Evolutionary conservation across 2,113 vertebrate genomes (phyloP), one percentile per base, ranked within the genome.

Genomic region (Smithornis capensis): DNA sequence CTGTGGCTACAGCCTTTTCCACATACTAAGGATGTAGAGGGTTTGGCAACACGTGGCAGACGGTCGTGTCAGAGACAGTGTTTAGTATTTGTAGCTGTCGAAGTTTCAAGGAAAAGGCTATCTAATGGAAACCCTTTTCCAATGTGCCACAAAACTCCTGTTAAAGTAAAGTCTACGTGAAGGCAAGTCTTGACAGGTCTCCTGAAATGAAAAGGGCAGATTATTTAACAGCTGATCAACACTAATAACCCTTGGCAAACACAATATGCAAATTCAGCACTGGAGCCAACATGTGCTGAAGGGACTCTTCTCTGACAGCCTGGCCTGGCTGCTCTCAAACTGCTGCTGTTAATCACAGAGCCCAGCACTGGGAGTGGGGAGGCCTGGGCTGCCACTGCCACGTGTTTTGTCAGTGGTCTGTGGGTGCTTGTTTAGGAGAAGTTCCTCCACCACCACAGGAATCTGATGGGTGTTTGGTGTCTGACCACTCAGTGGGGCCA

Each of bases 201-300:
- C 65, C 93, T 87, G 92, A 95, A 96, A 96, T 92, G 92, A 95
- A 96, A 96, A 96, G 95, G 95, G 95, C 93, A 96, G 90, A 93
- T 96, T 96, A 96, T 96, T 97, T 96, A 96, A 93, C 95, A 96
- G 89, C 94, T 95, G 95, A 97, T 97, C 94, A 96, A 96, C 96
- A 94, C 90, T 97, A 96, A 97, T 97, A 96, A 95, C 93, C 94
- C 90, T 93, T 97, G 92, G 95, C 93, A 96, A 96, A 96, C 65
- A 84, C 94, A 76, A 79, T 62, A 94, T 89, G 95, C 90, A 93
- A 68, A 95, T 95, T 42, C 27, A 96, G 91, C 23, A 5, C 77
- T 35, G 75, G 77, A 89, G 93, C 93, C 93, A 87, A 17, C 40
- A 3, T 10, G 19, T 4, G 14, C 90, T 4, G 0, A 78, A 82